Evolutionary conservation across 2,113 vertebrate species (phyloP).

Genomic region (Centropristis striata): DNA sequence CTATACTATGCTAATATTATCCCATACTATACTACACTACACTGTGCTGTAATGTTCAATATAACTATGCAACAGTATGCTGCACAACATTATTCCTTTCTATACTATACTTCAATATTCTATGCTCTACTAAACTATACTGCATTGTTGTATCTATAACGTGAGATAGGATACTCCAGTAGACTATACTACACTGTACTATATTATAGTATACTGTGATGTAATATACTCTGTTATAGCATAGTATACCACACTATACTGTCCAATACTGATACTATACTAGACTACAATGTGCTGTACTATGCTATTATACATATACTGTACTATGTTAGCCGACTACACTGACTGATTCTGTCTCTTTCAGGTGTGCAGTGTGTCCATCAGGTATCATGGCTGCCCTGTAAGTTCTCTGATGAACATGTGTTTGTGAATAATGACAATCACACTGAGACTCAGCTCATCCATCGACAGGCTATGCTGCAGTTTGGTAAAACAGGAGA

Average conservation of each 20-base stretch:
- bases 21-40: neutral
- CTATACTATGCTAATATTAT: neutral
- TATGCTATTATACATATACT: no score
- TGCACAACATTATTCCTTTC: no score
- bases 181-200: neutral
- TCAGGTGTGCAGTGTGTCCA: constrained; percentile 51
- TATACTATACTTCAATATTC: neutral
- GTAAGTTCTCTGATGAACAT: constrained; percentile 80
- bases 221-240: neutral
- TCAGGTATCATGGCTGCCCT: constrained; percentile 78
- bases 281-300: neutral
- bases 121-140: neutral
- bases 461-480: constrained; percentile 72
- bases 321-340: neutral
- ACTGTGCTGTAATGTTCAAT: no score
- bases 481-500: constrained; percentile 83
- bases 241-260: neutral
- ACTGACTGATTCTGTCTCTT: neutral
- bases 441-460: constrained; percentile 51
- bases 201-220: neutral
- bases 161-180: neutral
- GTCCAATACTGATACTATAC: neutral
- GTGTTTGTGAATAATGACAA: constrained; percentile 24
- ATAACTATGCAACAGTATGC: no score
- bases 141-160: neutral